A percentile compares a stretch with the other conserved stretches of the same genome.
Evolutionary conservation across 2,113 vertebrate genomes (phyloP).

Genomic region (Thermophis baileyi): DNA sequence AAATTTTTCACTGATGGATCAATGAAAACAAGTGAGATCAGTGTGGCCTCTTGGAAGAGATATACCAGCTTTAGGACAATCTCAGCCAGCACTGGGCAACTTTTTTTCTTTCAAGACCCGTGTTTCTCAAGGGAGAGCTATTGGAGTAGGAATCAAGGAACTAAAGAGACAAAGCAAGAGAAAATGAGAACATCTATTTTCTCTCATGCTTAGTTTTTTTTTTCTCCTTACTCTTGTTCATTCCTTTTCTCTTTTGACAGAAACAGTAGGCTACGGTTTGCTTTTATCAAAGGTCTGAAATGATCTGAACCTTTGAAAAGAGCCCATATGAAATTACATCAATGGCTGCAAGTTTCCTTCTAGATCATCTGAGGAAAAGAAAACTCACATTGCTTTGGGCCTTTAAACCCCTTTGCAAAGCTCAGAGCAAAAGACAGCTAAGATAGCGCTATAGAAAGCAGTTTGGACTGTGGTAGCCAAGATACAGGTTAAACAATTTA

Average conservation of each 20-base stretch:
- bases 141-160: neutral
- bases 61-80: neutral
- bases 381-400: neutral
- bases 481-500: neutral
- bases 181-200: neutral
- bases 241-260: neutral
- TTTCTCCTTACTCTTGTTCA: neutral
- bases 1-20: constrained; percentile 53
- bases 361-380: neutral
- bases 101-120: neutral
- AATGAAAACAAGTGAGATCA: constrained; percentile 24
- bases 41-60: neutral
- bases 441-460: neutral
- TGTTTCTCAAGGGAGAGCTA: neutral
- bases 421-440: neutral
- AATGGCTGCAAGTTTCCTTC: neutral
- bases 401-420: neutral
- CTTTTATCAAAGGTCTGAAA: neutral
- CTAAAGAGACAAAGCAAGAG: neutral
- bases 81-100: neutral
- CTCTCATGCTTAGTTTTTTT: neutral
- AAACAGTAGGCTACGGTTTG: neutral
- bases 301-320: neutral
- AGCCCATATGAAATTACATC: neutral
- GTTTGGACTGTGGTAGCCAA: neutral